These are phyloP conservation scores for Volucella inanis DNA, from an alignment of 2,888 invertebrate genomes.

Conservation along the genomic window DNA sequence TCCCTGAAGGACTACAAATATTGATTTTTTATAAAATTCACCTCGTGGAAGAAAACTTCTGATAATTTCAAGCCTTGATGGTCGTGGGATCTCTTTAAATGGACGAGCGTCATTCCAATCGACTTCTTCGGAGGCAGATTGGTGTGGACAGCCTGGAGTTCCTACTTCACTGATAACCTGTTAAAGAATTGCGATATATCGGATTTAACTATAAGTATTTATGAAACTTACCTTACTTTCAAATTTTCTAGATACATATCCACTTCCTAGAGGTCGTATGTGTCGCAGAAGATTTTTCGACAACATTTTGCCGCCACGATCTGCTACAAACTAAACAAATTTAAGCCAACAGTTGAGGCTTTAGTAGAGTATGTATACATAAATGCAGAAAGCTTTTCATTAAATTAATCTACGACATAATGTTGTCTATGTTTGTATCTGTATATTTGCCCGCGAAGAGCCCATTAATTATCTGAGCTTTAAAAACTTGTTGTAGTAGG, in stretches of 20 bases:
- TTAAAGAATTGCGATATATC: no score
- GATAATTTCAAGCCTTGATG: slow-evolving; percentile 64
- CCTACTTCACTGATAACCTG: neutral
- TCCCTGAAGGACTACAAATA: slow-evolving; percentile 13
- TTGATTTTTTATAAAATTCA: slow-evolving; percentile 70
- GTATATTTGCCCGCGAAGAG: no score
- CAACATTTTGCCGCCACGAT: slow-evolving; percentile 9
- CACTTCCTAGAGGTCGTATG: neutral
- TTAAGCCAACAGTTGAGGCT: no score
- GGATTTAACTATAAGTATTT: neutral
- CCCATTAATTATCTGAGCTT: no score
- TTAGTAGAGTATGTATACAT: no score
- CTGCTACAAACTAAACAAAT: slow-evolving; percentile 1
- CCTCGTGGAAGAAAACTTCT: slow-evolving; percentile 79
- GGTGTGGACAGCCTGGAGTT: slow-evolving; percentile 38
- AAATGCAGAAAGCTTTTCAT: no score
- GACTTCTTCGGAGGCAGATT: neutral
- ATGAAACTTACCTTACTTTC: slow-evolving; percentile 27
- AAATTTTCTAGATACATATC: neutral
- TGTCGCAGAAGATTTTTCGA: neutral
- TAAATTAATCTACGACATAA: no score
- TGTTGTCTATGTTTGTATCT: no score
- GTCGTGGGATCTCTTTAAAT: slow-evolving; percentile 77
- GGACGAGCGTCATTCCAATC: slow-evolving; percentile 79
- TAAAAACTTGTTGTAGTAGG: no score